A percentile compares a stretch with the other conserved stretches of the same genome.
Evolutionary conservation across 2,797 vertebrate genomes (phyloP).

Genomic region (Halcyon chelicuti): DNA sequence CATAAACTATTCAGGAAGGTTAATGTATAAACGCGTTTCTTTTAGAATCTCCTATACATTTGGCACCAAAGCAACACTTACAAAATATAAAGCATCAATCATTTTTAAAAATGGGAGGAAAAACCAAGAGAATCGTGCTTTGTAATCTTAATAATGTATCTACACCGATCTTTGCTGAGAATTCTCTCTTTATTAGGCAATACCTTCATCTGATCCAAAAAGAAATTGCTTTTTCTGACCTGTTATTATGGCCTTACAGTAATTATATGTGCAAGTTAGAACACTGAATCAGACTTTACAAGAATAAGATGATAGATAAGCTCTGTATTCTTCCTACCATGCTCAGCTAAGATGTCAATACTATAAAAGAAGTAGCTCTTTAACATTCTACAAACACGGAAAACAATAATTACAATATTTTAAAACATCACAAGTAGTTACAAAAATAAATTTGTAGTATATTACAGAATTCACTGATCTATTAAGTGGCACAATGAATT

Average conservation of each 20-base stretch:
- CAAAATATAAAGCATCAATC: neutral
- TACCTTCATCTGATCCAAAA: neutral
- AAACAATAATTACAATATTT: neutral
- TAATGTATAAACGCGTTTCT: conserved; percentile 53
- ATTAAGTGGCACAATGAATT: neutral
- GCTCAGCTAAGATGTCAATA: neutral
- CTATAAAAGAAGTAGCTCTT: neutral
- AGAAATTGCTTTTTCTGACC: conserved; percentile 34
- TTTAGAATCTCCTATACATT: conserved; percentile 18
- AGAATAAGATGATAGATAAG: neutral
- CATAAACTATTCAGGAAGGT: conserved; percentile 71
- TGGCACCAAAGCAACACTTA: conserved; percentile 5
- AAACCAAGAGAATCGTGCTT: neutral
- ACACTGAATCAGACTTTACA: conserved; percentile 13
- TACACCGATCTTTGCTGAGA: neutral
- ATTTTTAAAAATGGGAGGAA: conserved; percentile 12
- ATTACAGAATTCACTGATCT: neutral
- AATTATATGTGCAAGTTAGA: neutral
- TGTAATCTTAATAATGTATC: neutral
- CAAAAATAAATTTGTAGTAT: neutral
- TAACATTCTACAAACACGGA: neutral
- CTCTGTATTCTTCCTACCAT: neutral
- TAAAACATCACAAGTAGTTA: neutral
- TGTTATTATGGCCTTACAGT: neutral
- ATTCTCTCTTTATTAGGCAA: conserved; percentile 34